Conservation (phyloP, 2,888 invertebrate genomes). For the Rhyacophila evoluta region DNA sequence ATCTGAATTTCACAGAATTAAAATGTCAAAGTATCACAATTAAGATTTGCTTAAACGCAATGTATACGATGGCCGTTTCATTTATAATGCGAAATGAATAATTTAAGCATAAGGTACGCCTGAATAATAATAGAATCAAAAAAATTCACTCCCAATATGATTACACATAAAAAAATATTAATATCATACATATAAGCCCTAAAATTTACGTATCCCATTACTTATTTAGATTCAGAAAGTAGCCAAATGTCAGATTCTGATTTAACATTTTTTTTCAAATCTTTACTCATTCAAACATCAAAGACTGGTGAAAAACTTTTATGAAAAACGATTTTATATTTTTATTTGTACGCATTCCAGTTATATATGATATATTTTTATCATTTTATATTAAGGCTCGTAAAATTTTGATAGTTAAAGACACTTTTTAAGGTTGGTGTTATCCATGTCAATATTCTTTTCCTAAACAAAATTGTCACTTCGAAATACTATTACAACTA, state of each 20-base stretch:
- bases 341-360: too few relatives aligned
- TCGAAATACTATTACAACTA: too few relatives aligned
- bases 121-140: background rate
- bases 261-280: too few relatives aligned
- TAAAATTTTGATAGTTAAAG: too few relatives aligned
- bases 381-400: too few relatives aligned
- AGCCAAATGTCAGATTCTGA: background rate
- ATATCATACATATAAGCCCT: background rate
- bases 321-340: too few relatives aligned
- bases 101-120: background rate
- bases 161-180: background rate
- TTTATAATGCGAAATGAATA: background rate
- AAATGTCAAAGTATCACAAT: background rate
- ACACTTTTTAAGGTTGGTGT: too few relatives aligned
- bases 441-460: too few relatives aligned
- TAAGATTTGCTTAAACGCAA: background rate
- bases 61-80: background rate
- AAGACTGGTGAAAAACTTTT: too few relatives aligned
- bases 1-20: background rate
- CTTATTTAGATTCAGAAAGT: background rate
- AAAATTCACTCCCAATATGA: background rate
- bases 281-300: too few relatives aligned
- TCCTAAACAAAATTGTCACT: too few relatives aligned
- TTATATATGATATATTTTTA: too few relatives aligned
- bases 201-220: background rate